Evolutionary conservation across 30 jellyfish, hydroid and myxozoan genomes (phyloP), one percentile per base, ranked within the genome.

Genomic region (Sanderia malayensis): DNA sequence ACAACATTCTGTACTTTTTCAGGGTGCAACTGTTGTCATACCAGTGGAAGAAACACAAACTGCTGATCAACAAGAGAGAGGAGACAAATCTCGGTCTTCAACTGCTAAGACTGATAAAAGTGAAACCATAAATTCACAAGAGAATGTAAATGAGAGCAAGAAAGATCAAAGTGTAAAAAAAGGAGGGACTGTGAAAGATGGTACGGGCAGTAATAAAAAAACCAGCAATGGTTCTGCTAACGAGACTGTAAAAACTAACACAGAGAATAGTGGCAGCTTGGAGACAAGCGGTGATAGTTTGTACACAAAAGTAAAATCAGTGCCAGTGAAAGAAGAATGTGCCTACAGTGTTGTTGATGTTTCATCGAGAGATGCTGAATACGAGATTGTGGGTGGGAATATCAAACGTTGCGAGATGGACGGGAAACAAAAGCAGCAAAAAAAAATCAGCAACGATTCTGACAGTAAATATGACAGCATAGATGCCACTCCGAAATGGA

Each of bases 301-400:
- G 15, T 80, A 80, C 60, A 61, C 93, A 1, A 68, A 59, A n/a
- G 93, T 80, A 0, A 69, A 80, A 30, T 74, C 82, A 10, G 93
- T 71, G n/a, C 59, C 70, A 44, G 32, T 25, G 22, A 58, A 69
- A 47, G 73, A 45, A 27, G 93, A 80, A 46, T 65, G 76, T 60
- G 93, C 93, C 2, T 80, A 80, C 28, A 65, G 82, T 46, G 93
- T 80, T 53, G 93, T 80, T 22, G 83, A 80, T 6, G 37, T 80
- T 32, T 31, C 82, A 9, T 44, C 65, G 7, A 80, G 33, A 46
- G 93, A 70, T 13, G 45, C 75, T 11, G 76, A 80, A 46, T 80
- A 80, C 33, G 93, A 80, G 55, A 41, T 80, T 49, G 53, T 80
- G 1, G 85, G 45, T 20, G 82, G 93, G 29, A 70, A 80, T 28